Base-by-base conservation (phyloP, 2,888 invertebrate genomes). In the Diplolepis rosae region DNA sequence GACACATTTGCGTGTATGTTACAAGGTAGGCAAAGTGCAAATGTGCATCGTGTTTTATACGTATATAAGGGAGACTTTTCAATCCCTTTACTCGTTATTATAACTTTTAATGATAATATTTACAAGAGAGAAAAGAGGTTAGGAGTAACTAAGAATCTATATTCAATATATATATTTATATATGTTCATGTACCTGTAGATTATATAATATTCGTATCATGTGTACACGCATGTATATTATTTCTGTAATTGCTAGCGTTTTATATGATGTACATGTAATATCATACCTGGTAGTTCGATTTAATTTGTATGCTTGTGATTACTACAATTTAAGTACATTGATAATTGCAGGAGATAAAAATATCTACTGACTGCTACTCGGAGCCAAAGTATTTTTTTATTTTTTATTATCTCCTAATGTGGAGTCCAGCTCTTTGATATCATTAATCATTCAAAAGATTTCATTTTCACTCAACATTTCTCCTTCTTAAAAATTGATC, bases 61-160 rank as follows among this genome's bases (percentile, higher is more conserved):
- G n/a, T n/a, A n/a, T n/a, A 32, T 22, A 18, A 61, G n/a, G 24
- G 39, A 27, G 61, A 61, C 15, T 13, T 61, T 39, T 15, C 61
- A 39, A 61, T 39, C 22, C 24, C 35, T 13, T 13, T 0, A 56
- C 13, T 39, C 18, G 27, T 61, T 24, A 39, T 61, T n/a, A 61
- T 61, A 24, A 39, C 27, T 61, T 48, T 61, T 18, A 18, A 39
- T 61, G 39, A 42, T 39, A 42, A 67, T 84, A 84, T 84, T 83
- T 84, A 84, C 84, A 84, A 82, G 79, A 82, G 78, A 79, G 74
- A 71, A 75, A 80, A 83, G 75, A 82, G 82, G 78, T 82, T 83
- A 81, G 79, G 74, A 67, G 48, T 28, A 42, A 54, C 66, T 74
- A 72, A 71, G 69, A 80, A 76, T 71, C 68, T 76, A 74, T 78